A percentile compares a stretch with the other conserved stretches of the same genome.
These are phyloP conservation scores for Micromussa lordhowensis DNA, from an alignment of 92 coral and sea anemone genomes.

Conservation along the genomic window DNA sequence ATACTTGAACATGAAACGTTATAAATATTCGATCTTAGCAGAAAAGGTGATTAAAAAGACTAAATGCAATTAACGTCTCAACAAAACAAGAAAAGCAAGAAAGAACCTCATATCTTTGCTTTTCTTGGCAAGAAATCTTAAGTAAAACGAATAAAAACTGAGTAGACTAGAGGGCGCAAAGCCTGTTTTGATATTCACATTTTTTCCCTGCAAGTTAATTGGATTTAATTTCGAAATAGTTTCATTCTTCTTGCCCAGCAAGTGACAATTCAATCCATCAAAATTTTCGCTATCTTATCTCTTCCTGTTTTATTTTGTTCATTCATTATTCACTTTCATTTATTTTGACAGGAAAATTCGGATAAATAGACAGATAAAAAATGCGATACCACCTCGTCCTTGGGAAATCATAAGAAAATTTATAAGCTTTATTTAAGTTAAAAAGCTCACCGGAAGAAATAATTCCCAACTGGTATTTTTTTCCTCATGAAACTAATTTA, in stretches of 20 bases:
- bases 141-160: not conserved
- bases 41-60: not conserved
- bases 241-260: not conserved
- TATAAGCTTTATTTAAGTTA: not conserved
- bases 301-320: not conserved
- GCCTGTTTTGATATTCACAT: not conserved
- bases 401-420: not conserved
- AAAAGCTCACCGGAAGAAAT: not conserved
- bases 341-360: not conserved
- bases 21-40: not conserved
- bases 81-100: not conserved
- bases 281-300: not conserved
- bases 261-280: not conserved
- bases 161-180: too few relatives aligned
- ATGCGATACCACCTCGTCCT: not conserved
- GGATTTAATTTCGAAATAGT: slow-evolving; percentile 5
- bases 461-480: not conserved
- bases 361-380: not conserved
- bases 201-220: not conserved
- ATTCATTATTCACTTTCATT: not conserved
- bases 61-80: too few relatives aligned
- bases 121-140: not conserved
- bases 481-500: not conserved
- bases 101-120: not conserved
- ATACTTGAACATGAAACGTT: not conserved